Base-by-base conservation (phyloP, 1,140 invertebrate species). In the Cydia strobilella region DNA sequence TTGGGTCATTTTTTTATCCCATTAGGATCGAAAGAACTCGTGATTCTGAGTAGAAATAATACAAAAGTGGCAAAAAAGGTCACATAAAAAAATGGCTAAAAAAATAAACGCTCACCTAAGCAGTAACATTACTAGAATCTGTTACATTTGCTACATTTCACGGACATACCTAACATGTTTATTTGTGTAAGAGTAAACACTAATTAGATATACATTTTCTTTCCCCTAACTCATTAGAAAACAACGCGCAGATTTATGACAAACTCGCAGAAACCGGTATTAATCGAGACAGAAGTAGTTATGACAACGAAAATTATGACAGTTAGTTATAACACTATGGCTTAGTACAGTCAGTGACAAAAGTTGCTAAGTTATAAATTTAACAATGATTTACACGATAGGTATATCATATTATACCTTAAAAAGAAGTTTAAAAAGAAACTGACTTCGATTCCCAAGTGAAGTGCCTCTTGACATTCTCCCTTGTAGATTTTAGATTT, bases 291-390 rank as follows among this genome's bases (percentile, higher is more conserved):
- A 51, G 18, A 7, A 59, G 18, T 59, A 59, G 54, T 23, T 59
- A 59, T 59, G 51, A 59, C 51, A 59, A 59, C 73, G 74, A 48
- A 74, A 78, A 81, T 80, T 81, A 79, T 72, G 78, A 78, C 75
- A 69, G 74, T 72, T 18, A 69, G 72, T 39, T 63, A 51, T 79
- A 23, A 59, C 51, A 18, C 20, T 59, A 51, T 51, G 54, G 3
- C 18, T 5, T n/a, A 59, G 54, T 23, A 59, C 54, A 59, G 54
- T 59, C 20, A 23, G n/a, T 23, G 54, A 7, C 54, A 10, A 20
- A 59, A 23, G 1, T 59, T 12, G 1, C 6, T 10, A 51, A 51
- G n/a, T 59, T 1, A 23, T 20, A 23, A 42, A 4, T 45, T 45
- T 13, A 45, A 45, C 7, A 45, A 39, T 39, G 35, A 2, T 31